Base-by-base conservation (phyloP, 2,797 vertebrate genomes). In the Orientallactaga sibirica region DNA sequence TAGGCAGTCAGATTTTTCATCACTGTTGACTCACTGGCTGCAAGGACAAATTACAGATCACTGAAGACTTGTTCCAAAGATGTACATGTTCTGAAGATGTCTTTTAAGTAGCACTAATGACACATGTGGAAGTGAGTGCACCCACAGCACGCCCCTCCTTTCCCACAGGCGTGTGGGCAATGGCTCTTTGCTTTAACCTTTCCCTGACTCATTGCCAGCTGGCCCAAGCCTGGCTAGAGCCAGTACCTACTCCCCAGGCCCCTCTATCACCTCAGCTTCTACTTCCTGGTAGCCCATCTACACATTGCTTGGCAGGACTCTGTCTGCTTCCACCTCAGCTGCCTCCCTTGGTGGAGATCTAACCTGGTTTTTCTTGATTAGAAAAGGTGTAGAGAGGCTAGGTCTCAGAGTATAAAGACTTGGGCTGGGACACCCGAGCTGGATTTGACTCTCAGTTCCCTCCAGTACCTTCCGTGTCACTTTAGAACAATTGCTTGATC, bases 401-500 rank as follows among this genome's bases (percentile, higher is more conserved):
- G 11, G 15, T 58, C 55, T 41, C 37, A 43, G 67, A 80, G 64
- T 20, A 76, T 66, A 68, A 84, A 61, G 29, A 61, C 7, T 1
- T 66, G 62, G 61, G 37, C 71, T 90, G 80, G 29, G 55, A 86
- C 1, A 2, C n/a, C 43, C 64, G 55, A 64, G 58, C 6, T 68
- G 19, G 48, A 48, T 70, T 37, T 41, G 74, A 79, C 75, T 27
- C n/a, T 7, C 48, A 86, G 22, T 75, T 90, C 25, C 71, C 25
- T 68, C 41, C 43, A 70, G 22, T 24, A 43, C 75, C 19, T 88
- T 88, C 58, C 33, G 73, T 48, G 19, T 55, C 67, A 24, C 68
- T 96, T 86, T 55, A 66, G 33, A 71, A 81, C 91, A 61, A 33
- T 25, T 33, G 25, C 48, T 71, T 88, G 68, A 90, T 29, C 4